Evolutionary conservation across 2,113 vertebrate species (phyloP).

Genomic region (Pica pica): DNA sequence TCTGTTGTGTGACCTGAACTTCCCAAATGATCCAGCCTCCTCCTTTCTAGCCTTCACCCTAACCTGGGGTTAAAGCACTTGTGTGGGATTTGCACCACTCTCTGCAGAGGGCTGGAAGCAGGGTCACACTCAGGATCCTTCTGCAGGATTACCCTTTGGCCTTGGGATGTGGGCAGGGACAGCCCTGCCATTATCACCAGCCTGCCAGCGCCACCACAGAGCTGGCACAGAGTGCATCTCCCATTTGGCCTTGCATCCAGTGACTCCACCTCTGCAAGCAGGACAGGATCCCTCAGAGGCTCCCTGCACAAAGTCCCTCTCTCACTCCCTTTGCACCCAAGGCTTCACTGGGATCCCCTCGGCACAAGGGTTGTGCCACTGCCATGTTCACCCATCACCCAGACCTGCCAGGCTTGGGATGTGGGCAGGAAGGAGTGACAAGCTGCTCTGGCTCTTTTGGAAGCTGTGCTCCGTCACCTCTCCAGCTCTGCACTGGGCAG

Average conservation of each 20-base stretch:
- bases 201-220: fast-evolving
- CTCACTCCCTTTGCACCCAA: not conserved
- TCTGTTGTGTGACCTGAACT: not conserved
- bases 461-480: not conserved
- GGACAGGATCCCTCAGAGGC: not conserved
- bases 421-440: not conserved
- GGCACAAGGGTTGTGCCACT: not conserved
- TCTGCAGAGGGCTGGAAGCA: not conserved
- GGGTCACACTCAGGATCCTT: not conserved
- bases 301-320: not conserved
- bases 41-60: not conserved
- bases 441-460: not conserved
- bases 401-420: fast-evolving
- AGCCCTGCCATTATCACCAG: not conserved
- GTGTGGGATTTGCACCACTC: not conserved
- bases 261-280: fast-evolving
- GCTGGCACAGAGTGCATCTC: not conserved
- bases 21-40: not conserved
- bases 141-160: not conserved
- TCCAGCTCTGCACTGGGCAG: not conserved
- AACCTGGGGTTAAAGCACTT: not conserved
- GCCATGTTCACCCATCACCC: not conserved
- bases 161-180: not conserved
- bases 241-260: not conserved
- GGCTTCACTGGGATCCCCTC: not conserved